Evolutionary conservation across 2,888 invertebrate genomes (phyloP).

Genomic region (Cyrtodaria siliqua): DNA sequence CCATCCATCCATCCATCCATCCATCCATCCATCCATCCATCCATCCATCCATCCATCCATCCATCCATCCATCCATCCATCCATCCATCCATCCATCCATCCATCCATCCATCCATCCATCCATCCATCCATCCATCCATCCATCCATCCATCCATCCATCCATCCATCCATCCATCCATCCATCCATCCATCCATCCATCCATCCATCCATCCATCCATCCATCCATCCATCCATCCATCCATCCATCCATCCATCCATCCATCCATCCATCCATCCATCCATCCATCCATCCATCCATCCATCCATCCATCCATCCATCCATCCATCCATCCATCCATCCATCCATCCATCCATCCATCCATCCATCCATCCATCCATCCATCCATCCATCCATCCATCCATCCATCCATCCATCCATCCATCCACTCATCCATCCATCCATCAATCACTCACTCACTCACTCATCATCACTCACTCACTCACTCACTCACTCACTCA

Average conservation of each 20-base stretch:
- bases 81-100: too few species aligned
- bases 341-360: slow-evolving; percentile 8
- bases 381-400: slow-evolving; percentile 11
- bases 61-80: too few species aligned
- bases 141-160: slow-evolving; percentile 9
- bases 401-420: slow-evolving; percentile 10
- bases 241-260: slow-evolving; percentile 5
- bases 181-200: slow-evolving; percentile 2
- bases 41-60: too few species aligned
- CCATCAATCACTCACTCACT: too few species aligned
- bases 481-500: too few species aligned
- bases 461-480: too few species aligned
- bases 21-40: too few species aligned
- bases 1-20: too few species aligned
- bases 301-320: background rate
- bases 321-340: background rate
- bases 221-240: background rate
- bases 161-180: slow-evolving; percentile 5
- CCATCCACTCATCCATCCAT: background rate
- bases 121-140: slow-evolving; percentile 11
- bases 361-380: slow-evolving; percentile 11
- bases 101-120: too few species aligned
- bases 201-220: too few species aligned
- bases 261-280: slow-evolving; percentile 4
- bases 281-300: slow-evolving; percentile 9